Conservation (phyloP, 2,113 vertebrate species). For the Psilopogon haemacephalus region DNA sequence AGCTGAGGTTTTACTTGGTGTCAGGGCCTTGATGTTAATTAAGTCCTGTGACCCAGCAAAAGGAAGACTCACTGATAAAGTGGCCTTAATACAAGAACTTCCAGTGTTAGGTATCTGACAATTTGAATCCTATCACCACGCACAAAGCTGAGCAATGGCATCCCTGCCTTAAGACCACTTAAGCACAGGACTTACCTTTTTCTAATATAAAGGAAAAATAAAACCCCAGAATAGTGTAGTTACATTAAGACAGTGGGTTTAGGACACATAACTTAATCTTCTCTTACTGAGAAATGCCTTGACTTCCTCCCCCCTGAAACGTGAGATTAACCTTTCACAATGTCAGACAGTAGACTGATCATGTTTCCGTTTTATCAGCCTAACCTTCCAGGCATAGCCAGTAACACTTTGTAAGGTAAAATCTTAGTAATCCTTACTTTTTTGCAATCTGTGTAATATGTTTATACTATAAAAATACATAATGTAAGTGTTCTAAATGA, state of each 20-base stretch:
- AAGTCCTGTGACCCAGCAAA: constrained; percentile 80
- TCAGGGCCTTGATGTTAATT: constrained; percentile 81
- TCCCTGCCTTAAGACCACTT: not conserved
- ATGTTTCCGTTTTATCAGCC: not conserved
- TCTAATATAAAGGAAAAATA: not conserved
- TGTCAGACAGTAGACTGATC: not conserved
- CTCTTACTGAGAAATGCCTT: not conserved
- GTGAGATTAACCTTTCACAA: not conserved
- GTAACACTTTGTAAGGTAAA: not conserved
- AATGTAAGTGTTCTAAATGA: not conserved
- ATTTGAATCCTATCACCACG: not conserved
- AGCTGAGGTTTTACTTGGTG: constrained; percentile 81
- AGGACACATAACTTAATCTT: not conserved
- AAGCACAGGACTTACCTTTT: not conserved
- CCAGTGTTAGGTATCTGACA: not conserved
- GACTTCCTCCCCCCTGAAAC: not conserved
- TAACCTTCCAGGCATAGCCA: not conserved
- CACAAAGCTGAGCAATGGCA: not conserved
- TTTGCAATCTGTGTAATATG: not conserved
- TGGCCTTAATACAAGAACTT: constrained; percentile 11
- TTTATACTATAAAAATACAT: not conserved
- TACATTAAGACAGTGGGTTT: not conserved
- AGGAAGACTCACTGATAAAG: constrained; percentile 59
- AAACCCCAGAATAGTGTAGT: not conserved
- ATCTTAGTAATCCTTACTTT: not conserved